Percentiles rank a stretch among this genome's conserved stretches.
These are phyloP conservation scores for Ptycholaimellus sp. DNA, from an alignment of 2,888 invertebrate species.

Conservation along the genomic window DNA sequence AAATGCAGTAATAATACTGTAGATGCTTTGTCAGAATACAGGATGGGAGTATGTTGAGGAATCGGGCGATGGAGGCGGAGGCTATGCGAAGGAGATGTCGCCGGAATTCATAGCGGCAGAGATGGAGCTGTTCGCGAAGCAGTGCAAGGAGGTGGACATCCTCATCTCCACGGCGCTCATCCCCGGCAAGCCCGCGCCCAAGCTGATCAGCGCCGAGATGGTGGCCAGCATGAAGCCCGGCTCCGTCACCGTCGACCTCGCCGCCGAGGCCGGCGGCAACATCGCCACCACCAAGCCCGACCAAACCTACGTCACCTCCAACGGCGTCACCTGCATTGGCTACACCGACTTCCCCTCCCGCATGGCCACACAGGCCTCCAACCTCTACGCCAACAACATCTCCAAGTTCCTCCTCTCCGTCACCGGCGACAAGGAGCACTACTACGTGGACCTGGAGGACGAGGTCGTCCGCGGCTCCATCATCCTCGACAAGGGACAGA, in stretches of 20 bases:
- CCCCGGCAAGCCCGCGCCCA: conserved; percentile 58
- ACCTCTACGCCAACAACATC: conserved; percentile 68
- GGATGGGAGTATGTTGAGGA: conserved; percentile 30
- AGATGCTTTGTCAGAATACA: too few relatives aligned
- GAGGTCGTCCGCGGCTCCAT: conserved; percentile 64
- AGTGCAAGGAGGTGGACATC: conserved; percentile 57
- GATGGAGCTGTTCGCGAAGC: conserved; percentile 58
- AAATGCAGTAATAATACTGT: too few relatives aligned
- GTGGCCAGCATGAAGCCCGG: conserved; percentile 58
- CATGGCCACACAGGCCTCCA: conserved; percentile 59
- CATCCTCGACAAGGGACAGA: conserved; percentile 45
- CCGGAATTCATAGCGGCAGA: conserved; percentile 58
- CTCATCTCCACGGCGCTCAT: conserved; percentile 69
- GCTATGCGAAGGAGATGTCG: conserved; percentile 64
- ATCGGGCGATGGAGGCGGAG: conserved; percentile 40
- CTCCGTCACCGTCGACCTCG: conserved; percentile 63
- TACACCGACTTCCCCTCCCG: conserved; percentile 58
- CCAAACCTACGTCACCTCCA: conserved; percentile 44
- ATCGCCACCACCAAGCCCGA: conserved; percentile 47
- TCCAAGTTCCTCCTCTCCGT: conserved; percentile 58
- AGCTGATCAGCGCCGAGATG: conserved; percentile 53
- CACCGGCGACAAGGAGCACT: conserved; percentile 50
- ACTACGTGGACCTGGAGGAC: conserved; percentile 52
- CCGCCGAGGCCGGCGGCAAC: conserved; percentile 53
- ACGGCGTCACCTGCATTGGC: conserved; percentile 60